Percentiles rank a stretch among this genome's conserved stretches.
phyloP scores from a whole-genome alignment of 1,140 invertebrate species.

The Cataglyphis hispanica region DNA sequence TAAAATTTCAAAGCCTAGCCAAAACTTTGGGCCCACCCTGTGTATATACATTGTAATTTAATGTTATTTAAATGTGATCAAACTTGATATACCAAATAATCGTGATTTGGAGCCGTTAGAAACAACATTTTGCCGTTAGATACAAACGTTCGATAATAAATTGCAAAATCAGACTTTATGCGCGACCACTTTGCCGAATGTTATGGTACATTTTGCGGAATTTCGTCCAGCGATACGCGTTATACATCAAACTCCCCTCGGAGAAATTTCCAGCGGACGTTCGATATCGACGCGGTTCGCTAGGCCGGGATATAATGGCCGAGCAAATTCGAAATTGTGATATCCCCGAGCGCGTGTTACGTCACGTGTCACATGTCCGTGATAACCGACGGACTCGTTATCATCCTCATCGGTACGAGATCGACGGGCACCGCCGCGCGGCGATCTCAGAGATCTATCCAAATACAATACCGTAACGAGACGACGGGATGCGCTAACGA shows the following conservation, averaged over 20 bases:
- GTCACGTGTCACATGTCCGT: constrained; percentile 49
- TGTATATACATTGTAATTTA: background rate
- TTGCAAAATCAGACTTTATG: constrained; percentile 27
- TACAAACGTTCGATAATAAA: constrained; percentile 59
- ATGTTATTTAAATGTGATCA: constrained; percentile 24
- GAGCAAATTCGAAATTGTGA: constrained; percentile 54
- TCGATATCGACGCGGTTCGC: constrained; percentile 17
- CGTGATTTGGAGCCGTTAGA: constrained; percentile 15
- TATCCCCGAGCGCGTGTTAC: constrained; percentile 48
- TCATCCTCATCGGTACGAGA: constrained; percentile 23
- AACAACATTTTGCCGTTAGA: background rate
- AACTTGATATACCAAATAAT: constrained; percentile 28
- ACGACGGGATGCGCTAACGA: constrained; percentile 62
- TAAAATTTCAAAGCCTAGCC: no score
- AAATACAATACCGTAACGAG: constrained; percentile 47
- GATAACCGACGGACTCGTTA: constrained; percentile 58
- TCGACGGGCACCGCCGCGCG: constrained; percentile 30
- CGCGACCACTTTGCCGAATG: constrained; percentile 17
- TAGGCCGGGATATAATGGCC: constrained; percentile 26
- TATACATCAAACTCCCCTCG: constrained; percentile 38
- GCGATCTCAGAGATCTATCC: constrained; percentile 52
- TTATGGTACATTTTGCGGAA: constrained; percentile 42
- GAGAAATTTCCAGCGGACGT: constrained; percentile 45
- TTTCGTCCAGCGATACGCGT: constrained; percentile 18
- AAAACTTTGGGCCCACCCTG: no score